Evolutionary conservation across 2,797 vertebrate genomes (phyloP), one percentile per base, ranked within the genome.

Genomic region (Catostomus latipinnis): DNA sequence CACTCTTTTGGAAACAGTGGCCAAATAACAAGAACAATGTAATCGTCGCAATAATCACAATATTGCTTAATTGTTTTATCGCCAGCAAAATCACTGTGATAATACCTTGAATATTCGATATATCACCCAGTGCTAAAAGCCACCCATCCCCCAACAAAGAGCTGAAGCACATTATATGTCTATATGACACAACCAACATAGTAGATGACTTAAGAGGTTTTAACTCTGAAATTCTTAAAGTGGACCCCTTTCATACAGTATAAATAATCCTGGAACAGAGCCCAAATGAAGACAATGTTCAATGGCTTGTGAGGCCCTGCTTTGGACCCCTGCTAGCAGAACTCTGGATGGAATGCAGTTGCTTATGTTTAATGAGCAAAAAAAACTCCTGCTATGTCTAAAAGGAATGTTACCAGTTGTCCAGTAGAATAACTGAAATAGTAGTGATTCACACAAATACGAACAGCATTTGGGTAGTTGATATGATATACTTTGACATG

Each of bases 311-410:
- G 6, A 34, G 58, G 45, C 58, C 57, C 60, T 57, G n/a, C 18
- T n/a, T 48, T 16, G 16, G 50, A n/a, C 50, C 49, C 56, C 68
- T 63, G 14, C 54, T 60, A 12, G 61, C 68, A 54, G 13, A 45
- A 62, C 11, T 60, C 12, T 68, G 57, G 57, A 48, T 1, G 5
- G 63, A 78, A 69, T 69, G 43, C 9, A 69, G 56, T 70, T 82
- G 69, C 76, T 77, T 68, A 49, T 13, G 50, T 78, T 67, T 70
- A 78, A 78, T 70, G 50, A 82, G 50, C 66, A 69, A 48, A 62
- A 43, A 54, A 60, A 34, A 34, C 2, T 34, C 34, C 34, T 34
- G 1, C 8, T 60, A 65, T 54, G 74, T 43, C 18, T 78, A 50
- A 52, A 54, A 63, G 34, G 63, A 77, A 77, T 63, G 70, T 57